Evolutionary conservation across 2,888 invertebrate genomes (phyloP), one percentile per base, ranked within the genome.

Genomic region (Poecilus cupreus): DNA sequence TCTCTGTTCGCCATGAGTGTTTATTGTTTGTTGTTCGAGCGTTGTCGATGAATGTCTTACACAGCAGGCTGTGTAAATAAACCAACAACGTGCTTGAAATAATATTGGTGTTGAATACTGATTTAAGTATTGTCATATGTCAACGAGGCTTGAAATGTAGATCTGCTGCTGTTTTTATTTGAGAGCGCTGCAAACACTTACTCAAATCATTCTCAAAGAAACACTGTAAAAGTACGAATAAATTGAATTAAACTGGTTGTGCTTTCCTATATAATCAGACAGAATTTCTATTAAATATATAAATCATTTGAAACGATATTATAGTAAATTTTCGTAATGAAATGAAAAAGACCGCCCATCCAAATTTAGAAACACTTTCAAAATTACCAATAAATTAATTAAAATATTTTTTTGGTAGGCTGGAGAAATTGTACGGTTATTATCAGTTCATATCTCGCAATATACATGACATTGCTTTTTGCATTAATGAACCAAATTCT

Each of bases 71-170:
- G 16, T 49, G 74, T 51, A 74, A 46, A 74, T 74, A 74, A 74
- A 49, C 51, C 20, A 32, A 51, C 43, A 51, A 51, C 49, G 74
- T 74, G 49, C 49, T 49, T 74, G 51, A 74, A 74, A 74, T 74
- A 74, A 74, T 74, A 74, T 74, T 74, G 74, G 74, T 74, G 74
- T 74, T 74, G 49, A 49, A 74, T 49, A 24, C 32, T 74, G 51
- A 74, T 26, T 72, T 49, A 51, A 74, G 32, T 51, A 74, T 74
- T 74, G 74, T 74, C 64, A 18, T 68, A 37, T 37, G 64, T 68
- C 64, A 68, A 68, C 64, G 24, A 24, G n/a, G 60, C 60, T 37
- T 51, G 37, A 68, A 32, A 68, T 32, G 64, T 68, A 68, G 64
- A 68, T 68, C 37, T 68, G 13, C 13, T 24, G 11, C 26, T 11